Percentiles rank a stretch among this genome's conserved stretches.
These are phyloP conservation scores for Aix galericulata DNA, from an alignment of 2,113 vertebrate genomes.

Conservation along the genomic window DNA sequence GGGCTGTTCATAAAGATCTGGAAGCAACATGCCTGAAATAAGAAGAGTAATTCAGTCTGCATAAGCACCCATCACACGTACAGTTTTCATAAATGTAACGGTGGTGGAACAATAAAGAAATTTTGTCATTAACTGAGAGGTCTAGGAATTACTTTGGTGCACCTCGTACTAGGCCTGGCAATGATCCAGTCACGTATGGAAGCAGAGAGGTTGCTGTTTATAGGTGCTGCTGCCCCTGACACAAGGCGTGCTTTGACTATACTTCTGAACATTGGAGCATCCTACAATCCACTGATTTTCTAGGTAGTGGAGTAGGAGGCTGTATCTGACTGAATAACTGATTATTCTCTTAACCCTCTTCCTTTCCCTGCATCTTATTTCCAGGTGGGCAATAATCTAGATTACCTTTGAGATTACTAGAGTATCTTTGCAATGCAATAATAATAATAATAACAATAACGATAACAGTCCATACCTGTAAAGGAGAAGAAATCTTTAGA, in stretches of 20 bases:
- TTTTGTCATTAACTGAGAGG: not conserved
- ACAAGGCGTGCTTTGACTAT: accelerated
- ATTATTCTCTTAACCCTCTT: not conserved
- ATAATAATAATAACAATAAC: not conserved
- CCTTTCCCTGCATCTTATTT: not conserved
- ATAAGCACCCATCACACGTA: not conserved
- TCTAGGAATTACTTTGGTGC: not conserved
- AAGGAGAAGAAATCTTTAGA: not conserved
- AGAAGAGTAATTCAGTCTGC: not conserved
- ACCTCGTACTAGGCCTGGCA: not conserved
- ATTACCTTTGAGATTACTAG: not conserved
- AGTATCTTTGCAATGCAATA: not conserved
- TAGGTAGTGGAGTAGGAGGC: not conserved
- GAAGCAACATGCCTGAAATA: not conserved
- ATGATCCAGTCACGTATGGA: not conserved
- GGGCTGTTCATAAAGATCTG: not conserved
- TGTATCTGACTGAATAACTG: not conserved
- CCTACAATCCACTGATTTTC: not conserved
- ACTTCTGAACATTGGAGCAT: not conserved
- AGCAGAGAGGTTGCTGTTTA: not conserved
- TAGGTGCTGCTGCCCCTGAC: not conserved
- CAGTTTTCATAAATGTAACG: not conserved
- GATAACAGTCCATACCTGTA: not conserved
- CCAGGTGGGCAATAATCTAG: not conserved
- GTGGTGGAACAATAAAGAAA: not conserved